Conservation (phyloP, 1,140 invertebrate genomes). For the Diorhabda elongata region DNA sequence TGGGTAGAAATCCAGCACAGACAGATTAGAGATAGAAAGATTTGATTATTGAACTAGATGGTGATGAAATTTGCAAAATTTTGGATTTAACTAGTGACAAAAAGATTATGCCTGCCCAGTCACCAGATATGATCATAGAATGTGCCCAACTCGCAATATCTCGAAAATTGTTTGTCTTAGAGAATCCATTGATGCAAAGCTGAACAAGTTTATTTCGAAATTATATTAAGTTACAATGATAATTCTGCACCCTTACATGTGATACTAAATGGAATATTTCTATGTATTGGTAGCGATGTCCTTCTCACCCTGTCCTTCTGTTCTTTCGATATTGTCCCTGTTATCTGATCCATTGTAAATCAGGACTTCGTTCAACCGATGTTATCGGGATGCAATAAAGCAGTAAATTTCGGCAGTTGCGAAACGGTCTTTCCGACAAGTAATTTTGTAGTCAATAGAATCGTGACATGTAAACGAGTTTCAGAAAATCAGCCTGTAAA, state of each 20-base stretch:
- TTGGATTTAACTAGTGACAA: too few relatives aligned
- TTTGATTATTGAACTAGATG: too few relatives aligned
- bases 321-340: constrained; percentile 4
- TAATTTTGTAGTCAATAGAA: constrained; percentile 2
- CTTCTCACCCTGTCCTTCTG: not conserved
- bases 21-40: too few relatives aligned
- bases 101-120: too few relatives aligned
- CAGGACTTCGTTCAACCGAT: constrained; percentile 1
- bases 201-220: too few relatives aligned
- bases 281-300: not conserved
- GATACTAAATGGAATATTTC: not conserved
- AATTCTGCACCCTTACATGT: not conserved
- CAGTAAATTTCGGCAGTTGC: constrained; percentile 14
- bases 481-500: too few relatives aligned
- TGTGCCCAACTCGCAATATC: too few relatives aligned
- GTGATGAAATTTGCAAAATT: too few relatives aligned
- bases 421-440: not conserved
- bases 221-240: not conserved
- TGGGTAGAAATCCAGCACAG: too few relatives aligned
- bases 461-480: not conserved
- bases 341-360: constrained; percentile 10
- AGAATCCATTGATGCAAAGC: too few relatives aligned
- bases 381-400: constrained; percentile 7
- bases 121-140: too few relatives aligned
- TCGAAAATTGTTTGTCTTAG: too few relatives aligned